These are phyloP conservation scores for Dolichomitus sp. DNA, from an alignment of 2,888 invertebrate species.

Conservation along the genomic window DNA sequence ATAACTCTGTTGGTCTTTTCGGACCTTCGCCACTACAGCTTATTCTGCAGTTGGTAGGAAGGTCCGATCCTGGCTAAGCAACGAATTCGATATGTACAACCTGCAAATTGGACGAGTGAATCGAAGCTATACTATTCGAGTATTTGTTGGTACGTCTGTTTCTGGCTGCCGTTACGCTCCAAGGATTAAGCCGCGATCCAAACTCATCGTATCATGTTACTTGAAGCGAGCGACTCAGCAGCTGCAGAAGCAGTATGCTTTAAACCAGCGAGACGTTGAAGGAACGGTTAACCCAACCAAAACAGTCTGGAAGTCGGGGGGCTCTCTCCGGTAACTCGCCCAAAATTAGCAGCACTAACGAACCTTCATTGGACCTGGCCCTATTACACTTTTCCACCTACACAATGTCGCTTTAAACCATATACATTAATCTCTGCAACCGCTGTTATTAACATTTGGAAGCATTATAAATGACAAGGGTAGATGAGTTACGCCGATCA, in stretches of 20 bases:
- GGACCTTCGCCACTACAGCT: neutral
- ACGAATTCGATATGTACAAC: slow-evolving; percentile 36
- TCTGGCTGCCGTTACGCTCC: slow-evolving; percentile 46
- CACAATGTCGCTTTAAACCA: neutral
- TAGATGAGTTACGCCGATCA: too few relatives aligned
- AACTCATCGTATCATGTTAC: slow-evolving; percentile 51
- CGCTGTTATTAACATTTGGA: too few relatives aligned
- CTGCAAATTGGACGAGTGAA: slow-evolving; percentile 64
- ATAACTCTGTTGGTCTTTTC: slow-evolving; percentile 8
- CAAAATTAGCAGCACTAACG: neutral
- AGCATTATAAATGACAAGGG: too few relatives aligned
- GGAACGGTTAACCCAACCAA: neutral
- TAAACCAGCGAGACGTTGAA: neutral
- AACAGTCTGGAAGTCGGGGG: neutral
- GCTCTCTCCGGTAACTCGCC: neutral
- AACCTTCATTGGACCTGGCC: neutral
- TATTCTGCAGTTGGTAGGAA: neutral
- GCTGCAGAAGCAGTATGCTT: neutral
- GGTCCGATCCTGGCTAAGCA: neutral
- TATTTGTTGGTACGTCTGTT: slow-evolving; percentile 24
- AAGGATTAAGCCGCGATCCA: slow-evolving; percentile 54
- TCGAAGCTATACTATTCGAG: slow-evolving; percentile 53
- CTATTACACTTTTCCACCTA: neutral
- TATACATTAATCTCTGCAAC: too few relatives aligned
- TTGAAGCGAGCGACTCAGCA: neutral